Evolutionary conservation across 2,888 invertebrate species (phyloP).

Genomic region (Erebia ligea): DNA sequence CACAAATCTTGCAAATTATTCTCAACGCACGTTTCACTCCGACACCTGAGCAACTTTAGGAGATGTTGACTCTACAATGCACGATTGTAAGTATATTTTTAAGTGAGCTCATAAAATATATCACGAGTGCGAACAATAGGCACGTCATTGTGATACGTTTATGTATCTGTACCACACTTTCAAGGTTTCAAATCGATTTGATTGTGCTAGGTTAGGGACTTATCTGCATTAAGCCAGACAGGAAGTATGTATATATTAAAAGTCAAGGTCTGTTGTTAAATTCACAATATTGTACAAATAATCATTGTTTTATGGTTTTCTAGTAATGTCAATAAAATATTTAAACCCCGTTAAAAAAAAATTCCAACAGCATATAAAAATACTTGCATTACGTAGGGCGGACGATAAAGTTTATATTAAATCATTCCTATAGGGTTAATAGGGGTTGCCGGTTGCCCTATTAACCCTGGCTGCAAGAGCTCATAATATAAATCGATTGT

Average conservation of each 20-base stretch:
- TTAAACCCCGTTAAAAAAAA: too few relatives aligned
- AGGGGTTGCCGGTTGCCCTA: too few relatives aligned
- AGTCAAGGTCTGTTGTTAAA: conserved; percentile 16
- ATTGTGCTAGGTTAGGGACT: conserved; percentile 49
- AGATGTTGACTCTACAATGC: too few relatives aligned
- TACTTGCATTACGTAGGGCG: too few relatives aligned
- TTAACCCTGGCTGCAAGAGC: too few relatives aligned
- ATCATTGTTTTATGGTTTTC: neutral
- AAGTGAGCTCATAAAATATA: neutral
- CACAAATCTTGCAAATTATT: too few relatives aligned
- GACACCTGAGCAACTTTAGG: too few relatives aligned
- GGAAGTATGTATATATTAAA: conserved; percentile 15
- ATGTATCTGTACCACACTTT: conserved; percentile 20
- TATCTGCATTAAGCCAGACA: conserved; percentile 19
- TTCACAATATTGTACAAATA: neutral
- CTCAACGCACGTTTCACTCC: too few relatives aligned
- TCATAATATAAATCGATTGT: too few relatives aligned
- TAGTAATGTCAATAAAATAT: neutral
- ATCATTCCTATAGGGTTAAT: too few relatives aligned
- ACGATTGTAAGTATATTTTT: neutral
- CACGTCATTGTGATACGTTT: neutral
- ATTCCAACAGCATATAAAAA: too few relatives aligned
- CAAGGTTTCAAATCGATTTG: conserved; percentile 52
- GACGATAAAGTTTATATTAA: too few relatives aligned
- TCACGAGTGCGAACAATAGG: conserved; percentile 5